Base-by-base conservation (phyloP, 1,140 invertebrate genomes). In the Bathynomus jamesi region DNA sequence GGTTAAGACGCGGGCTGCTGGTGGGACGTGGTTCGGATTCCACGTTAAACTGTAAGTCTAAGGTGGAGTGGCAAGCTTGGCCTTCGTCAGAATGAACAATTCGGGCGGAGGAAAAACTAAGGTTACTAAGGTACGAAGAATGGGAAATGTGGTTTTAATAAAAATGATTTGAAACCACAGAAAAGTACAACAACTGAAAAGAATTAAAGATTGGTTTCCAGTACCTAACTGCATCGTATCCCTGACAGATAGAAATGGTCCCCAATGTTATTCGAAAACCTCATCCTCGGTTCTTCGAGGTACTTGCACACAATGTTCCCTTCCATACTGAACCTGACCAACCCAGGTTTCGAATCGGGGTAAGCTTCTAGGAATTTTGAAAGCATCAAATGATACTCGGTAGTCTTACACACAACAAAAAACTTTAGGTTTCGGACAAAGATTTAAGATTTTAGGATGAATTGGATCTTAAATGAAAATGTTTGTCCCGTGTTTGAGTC, bases 241-340 rank as follows among this genome's bases (percentile, higher is more conserved):
- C 84, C 75, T 85, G 84, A 77, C 83, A 83, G 17, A 84, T 78
- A 40, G 83, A 83, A 32, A 85, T 76, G 11, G 79, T n/a, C 83
- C 74, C 82, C 79, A 10, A 85, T 67, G 28, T 84, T 78, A 3
- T 78, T 76, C 21, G 28, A 30, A 28, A 67, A 40, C 2, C 27
- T 21, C 53, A 61, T 25, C 63, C 63, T 61, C 1, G 76, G 67
- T 72, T 83, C 81, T 2, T 81, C 82, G 4, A 84, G 78, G 75
- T 83, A 84, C 72, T 83, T 83, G 13, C 78, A 73, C 3, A 83
- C 78, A 31, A 83, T 80, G 73, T 83, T 84, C n/a, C 73, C 83
- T 7, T 81, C 80, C 84, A 85, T 85, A 70, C 83, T 84, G 78
- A 67, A 67, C 31, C 65, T 46, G 24, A 67, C 65, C 28, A 67